Conservation (phyloP, 2,797 vertebrate species). For the Heterohyrax brucei region DNA sequence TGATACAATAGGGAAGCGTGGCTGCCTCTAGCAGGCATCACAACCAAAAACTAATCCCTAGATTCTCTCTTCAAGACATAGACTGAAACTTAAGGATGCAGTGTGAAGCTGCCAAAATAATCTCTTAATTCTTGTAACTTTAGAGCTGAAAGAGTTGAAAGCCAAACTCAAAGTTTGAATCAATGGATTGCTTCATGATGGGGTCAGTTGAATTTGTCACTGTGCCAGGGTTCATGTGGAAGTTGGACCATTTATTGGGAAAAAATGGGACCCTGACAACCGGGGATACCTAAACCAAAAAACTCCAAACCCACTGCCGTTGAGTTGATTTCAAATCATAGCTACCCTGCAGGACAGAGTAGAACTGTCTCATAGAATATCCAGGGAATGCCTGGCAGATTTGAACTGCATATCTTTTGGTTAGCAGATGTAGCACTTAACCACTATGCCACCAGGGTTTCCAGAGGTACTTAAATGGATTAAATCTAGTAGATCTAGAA, state of each 20-base stretch:
- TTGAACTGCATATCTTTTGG: too few relatives aligned
- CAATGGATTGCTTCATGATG: neutral
- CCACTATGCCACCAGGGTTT: too few relatives aligned
- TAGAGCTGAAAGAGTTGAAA: neutral
- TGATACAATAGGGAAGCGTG: neutral
- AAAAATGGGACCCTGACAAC: neutral
- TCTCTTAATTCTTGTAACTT: neutral
- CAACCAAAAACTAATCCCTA: neutral
- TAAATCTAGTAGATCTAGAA: neutral
- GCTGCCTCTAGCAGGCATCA: neutral
- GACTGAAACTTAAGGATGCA: neutral
- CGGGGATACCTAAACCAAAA: neutral
- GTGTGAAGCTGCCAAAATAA: neutral
- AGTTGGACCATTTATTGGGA: neutral
- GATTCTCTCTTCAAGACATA: neutral
- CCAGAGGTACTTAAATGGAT: neutral
- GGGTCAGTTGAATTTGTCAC: neutral
- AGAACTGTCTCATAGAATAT: too few relatives aligned
- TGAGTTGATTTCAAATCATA: too few relatives aligned
- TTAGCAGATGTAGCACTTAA: too few relatives aligned
- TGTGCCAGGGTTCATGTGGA: neutral
- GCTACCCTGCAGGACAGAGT: too few relatives aligned
- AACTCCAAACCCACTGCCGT: too few relatives aligned
- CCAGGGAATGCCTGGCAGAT: too few relatives aligned
- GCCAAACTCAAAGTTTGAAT: neutral